Conservation (phyloP, 2,797 vertebrate species). For the Eurystomus glaucurus region DNA sequence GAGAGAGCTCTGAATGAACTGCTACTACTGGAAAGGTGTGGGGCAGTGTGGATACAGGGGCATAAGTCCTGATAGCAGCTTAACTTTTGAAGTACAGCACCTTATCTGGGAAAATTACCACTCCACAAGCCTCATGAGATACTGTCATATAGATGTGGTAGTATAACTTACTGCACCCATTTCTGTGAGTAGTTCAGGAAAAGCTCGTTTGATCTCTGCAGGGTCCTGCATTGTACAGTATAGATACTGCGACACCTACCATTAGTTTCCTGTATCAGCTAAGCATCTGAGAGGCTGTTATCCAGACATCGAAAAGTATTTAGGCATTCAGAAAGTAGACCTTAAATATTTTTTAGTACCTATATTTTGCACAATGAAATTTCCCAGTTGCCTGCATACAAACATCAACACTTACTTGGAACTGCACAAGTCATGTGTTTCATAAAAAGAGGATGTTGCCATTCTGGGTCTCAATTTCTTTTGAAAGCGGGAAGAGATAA, state of each 20-base stretch:
- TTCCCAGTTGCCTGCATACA: not conserved
- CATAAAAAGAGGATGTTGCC: not conserved
- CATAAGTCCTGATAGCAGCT: not conserved
- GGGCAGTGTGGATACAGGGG: not conserved
- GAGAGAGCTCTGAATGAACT: not conserved
- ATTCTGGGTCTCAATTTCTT: not conserved
- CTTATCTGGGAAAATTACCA: not conserved
- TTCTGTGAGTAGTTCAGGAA: not conserved
- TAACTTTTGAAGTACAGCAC: not conserved
- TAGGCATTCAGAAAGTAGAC: not conserved
- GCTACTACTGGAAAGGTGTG: not conserved
- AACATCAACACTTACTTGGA: not conserved
- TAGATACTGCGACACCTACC: not conserved
- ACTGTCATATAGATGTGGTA: not conserved
- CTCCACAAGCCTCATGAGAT: not conserved
- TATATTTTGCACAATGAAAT: not conserved
- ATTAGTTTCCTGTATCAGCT: not conserved
- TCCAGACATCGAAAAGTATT: not conserved
- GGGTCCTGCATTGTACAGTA: not conserved
- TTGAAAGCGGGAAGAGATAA: not conserved
- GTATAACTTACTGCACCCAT: not conserved
- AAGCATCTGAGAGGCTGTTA: not conserved
- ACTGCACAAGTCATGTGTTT: not conserved
- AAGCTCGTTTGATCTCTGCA: not conserved
- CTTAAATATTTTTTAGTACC: not conserved